Evolutionary conservation across 2,888 invertebrate genomes (phyloP).

Genomic region (Noctuana brunneofusca): DNA sequence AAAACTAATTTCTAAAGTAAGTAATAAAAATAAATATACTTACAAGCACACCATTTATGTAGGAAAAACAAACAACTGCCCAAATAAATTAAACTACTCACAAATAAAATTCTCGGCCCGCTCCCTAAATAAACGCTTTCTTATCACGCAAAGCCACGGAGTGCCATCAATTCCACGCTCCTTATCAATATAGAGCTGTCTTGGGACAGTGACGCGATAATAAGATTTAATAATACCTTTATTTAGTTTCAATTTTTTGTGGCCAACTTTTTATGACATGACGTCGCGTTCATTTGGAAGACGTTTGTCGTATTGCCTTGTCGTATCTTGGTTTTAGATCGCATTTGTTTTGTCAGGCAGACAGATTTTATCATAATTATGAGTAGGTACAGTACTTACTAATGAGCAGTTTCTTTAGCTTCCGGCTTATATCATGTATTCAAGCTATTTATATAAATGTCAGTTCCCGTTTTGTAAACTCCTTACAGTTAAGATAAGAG

Average conservation of each 20-base stretch:
- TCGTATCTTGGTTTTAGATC: conserved; percentile 21
- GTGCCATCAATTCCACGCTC: conserved; percentile 31
- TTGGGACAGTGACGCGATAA: conserved; percentile 30
- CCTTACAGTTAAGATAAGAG: too few species aligned
- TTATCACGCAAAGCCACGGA: conserved; percentile 31
- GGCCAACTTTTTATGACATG: conserved; percentile 20
- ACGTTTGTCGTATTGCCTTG: conserved; percentile 7
- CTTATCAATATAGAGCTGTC: conserved; percentile 33
- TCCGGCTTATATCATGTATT: conserved; percentile 7
- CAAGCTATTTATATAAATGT: background rate
- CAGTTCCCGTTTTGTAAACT: background rate
- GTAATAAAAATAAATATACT: conserved; percentile 2
- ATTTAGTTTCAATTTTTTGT: conserved; percentile 23
- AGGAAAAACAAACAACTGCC: conserved; percentile 15
- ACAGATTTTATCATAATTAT: conserved; percentile 14
- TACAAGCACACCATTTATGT: background rate
- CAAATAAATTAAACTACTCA: conserved; percentile 24
- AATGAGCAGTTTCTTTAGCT: conserved; percentile 17
- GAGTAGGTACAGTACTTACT: conserved; percentile 3
- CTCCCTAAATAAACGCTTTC: conserved; percentile 27
- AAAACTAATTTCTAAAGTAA: background rate
- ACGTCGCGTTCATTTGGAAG: background rate
- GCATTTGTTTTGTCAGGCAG: conserved; percentile 27
- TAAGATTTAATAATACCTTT: conserved; percentile 28
- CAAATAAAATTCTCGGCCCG: conserved; percentile 32